Evolutionary conservation across 1,140 invertebrate species (phyloP).

Genomic region (Ladona fulva): DNA sequence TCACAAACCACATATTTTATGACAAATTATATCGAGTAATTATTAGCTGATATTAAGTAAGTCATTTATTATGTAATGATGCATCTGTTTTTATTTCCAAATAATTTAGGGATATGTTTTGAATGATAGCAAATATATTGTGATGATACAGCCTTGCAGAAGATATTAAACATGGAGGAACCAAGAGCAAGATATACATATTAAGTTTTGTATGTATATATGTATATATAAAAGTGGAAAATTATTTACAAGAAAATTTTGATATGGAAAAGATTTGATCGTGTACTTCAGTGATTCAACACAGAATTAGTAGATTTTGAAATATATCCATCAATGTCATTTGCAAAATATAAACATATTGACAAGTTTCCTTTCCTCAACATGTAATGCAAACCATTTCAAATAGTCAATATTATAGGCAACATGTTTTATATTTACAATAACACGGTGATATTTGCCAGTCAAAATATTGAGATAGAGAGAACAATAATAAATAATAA

Average conservation of each 20-base stretch:
- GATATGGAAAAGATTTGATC: conserved; percentile 7
- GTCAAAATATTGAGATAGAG: neutral
- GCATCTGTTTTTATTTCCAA: conserved; percentile 1
- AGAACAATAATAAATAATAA: conserved; percentile 11
- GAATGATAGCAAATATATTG: neutral
- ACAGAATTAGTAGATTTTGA: conserved; percentile 4
- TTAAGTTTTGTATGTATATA: conserved; percentile 8
- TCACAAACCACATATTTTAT: no score
- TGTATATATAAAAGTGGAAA: conserved; percentile 10
- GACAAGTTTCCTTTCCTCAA: neutral
- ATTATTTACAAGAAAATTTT: conserved; percentile 11
- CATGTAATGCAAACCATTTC: conserved; percentile 5
- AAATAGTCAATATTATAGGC: conserved; percentile 5
- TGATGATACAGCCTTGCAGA: neutral
- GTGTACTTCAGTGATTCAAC: conserved; percentile 5
- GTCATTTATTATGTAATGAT: neutral
- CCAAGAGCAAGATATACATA: conserved; percentile 9
- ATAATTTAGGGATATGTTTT: conserved; percentile 7
- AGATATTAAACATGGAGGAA: conserved; percentile 6
- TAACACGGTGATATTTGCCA: conserved; percentile 1
- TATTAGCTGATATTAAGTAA: neutral
- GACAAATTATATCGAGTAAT: no score
- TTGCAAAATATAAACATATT: conserved; percentile 11
- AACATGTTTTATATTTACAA: neutral
- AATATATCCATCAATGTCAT: conserved; percentile 1